Base-by-base conservation (phyloP, 2,888 invertebrate genomes). In the Chorisops tibialis region DNA sequence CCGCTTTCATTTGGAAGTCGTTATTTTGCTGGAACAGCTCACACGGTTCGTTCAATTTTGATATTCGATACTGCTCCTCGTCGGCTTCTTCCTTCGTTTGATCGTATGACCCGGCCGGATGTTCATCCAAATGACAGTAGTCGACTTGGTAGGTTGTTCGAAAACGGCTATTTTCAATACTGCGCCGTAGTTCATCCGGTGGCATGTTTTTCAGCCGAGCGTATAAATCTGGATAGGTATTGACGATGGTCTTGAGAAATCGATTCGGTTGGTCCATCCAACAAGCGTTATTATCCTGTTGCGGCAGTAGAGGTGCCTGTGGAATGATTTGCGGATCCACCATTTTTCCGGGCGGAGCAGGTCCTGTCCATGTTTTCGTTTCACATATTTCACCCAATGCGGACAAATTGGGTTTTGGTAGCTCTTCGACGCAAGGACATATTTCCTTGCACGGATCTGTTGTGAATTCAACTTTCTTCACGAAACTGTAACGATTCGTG, bases 81-180 rank as follows among this genome's bases (percentile, higher is more conserved):
- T 71, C 69, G 9, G 69, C 67, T 5, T 65, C 59, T 60, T 70
- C 71, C 52, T 65, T 62, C 19, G 73, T 66, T 49, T 71, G 71
- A 30, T 74, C 71, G 48, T 76, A 76, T 1, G 75, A 67, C 4
- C 75, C 75, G 37, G 73, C 71, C 0, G 75, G 74, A 66, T 74
- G 74, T 60, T 77, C 77, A 24, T 71, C 72, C 35, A 75, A 68
- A 35, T 69, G 68, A 16, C 81, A 78, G 67, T 73, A 85, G 68
- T 85, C 85, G 3, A 80, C 77, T 73, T 84, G 83, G 70, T 85
- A 85, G 0, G 84, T 85, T 5, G 82, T 79, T 43, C 76, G 76
- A 67, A 84, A 70, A 22, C 84, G 78, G 68, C 85, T 82, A 4
- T 71, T 73, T 65, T 85, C 81, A 30, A 83, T 77, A 37, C 81